A percentile compares a stretch with the other conserved stretches of the same genome.
Evolutionary conservation across 1,140 invertebrate species (phyloP).

Genomic region (Macrotrachela quadricornifera): DNA sequence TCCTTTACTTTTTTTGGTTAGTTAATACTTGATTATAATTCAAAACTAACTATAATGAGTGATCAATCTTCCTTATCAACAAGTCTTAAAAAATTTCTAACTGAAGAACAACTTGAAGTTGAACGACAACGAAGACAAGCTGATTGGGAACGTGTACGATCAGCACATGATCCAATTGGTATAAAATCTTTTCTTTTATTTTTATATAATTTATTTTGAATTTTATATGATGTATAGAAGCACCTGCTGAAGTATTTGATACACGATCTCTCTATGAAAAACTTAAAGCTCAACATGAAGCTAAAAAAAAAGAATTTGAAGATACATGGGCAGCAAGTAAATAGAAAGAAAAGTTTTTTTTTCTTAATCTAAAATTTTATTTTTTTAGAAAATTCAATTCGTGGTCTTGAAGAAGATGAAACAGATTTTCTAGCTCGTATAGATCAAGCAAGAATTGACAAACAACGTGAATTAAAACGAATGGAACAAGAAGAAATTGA

Average conservation of each 20-base stretch:
- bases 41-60: no score
- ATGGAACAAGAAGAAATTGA: constrained; percentile 7
- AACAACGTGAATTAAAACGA: neutral
- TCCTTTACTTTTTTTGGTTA: no score
- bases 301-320: constrained; percentile 5
- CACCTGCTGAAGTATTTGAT: constrained; percentile 6
- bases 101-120: constrained; percentile 2
- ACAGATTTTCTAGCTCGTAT: constrained; percentile 3
- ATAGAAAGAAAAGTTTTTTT: neutral
- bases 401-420: constrained; percentile 5
- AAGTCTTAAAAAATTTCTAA: neutral
- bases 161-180: constrained; percentile 2
- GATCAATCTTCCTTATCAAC: no score
- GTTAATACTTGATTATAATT: no score
- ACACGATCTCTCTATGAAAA: constrained; percentile 3
- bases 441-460: neutral
- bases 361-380: neutral
- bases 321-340: constrained; percentile 6
- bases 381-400: constrained; percentile 4
- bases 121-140: constrained; percentile 6
- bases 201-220: neutral
- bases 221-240: no score
- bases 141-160: constrained; percentile 8
- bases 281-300: constrained; percentile 3
- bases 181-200: neutral